Evolutionary conservation across 2,888 invertebrate genomes (phyloP), one percentile per base, ranked within the genome.

Genomic region (Deladenus siricidicola): DNA sequence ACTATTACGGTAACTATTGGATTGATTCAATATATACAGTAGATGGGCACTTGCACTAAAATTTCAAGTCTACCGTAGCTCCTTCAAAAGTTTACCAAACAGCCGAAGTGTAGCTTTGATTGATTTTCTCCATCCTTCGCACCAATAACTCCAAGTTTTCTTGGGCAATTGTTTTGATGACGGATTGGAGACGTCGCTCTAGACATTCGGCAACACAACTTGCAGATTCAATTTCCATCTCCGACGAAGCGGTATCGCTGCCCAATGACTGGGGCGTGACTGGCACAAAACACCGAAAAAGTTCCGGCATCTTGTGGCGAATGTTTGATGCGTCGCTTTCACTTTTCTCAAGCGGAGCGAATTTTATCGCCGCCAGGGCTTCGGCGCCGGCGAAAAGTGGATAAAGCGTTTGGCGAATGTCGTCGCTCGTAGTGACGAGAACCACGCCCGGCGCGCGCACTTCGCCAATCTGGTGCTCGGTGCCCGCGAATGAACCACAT

Each of bases 371-470:
- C 6, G 8, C n/a, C 8, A 6, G n/a, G n/a, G 19, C 63, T 10
- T 6, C 49, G 24, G 42, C 44, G 29, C 34, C 42, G 23, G 69
- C 58, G 39, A 56, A 53, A 28, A 65, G 39, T 10, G 66, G 66
- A 49, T 59, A 58, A 14, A 66, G 53, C 45, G 47, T 48, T 54
- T 66, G 66, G 23, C 66, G 62, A 21, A 66, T 42, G 30, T 65
- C 66, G 30, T 66, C 64, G 19, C 58, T 65, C 23, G 63, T 56
- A 14, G 62, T 44, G 4, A 66, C 64, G 14, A 66, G 44, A 8
- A 69, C 17, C 4, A 56, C 56, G 4, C 58, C 26, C 28, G 65
- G 57, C n/a, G n/a, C n/a, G n/a, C n/a, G n/a, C n/a, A n/a, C n/a
- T n/a, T n/a, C n/a, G n/a, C n/a, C n/a, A n/a, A n/a, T n/a, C n/a